Percentiles rank a stretch among this genome's conserved stretches.
These are phyloP conservation scores for Eospalax fontanierii DNA, from an alignment of 2,797 vertebrate species.

Conservation along the genomic window DNA sequence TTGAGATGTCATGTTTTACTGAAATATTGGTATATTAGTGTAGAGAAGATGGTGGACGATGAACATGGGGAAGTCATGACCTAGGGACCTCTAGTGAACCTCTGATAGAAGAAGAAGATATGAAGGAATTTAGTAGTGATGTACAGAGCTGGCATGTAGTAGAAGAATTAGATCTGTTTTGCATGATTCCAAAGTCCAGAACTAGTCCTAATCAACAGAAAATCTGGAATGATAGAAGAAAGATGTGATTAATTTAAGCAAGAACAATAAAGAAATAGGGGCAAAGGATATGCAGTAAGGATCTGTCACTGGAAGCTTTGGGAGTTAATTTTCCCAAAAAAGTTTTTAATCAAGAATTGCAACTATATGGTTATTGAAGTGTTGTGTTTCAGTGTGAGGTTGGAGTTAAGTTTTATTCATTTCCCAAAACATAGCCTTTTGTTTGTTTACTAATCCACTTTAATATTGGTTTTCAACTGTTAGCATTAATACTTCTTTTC, in stretches of 20 bases:
- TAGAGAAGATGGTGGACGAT: neutral
- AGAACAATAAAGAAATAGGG: no score
- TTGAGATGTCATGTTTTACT: constrained; percentile 10
- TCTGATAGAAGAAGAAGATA: neutral
- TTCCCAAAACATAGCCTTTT: constrained; percentile 34
- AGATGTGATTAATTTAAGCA: neutral
- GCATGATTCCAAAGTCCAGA: neutral
- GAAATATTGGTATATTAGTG: constrained; percentile 1
- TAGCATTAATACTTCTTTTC: constrained; percentile 38
- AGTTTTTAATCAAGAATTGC: neutral
- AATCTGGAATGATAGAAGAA: neutral
- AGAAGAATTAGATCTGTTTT: constrained; percentile 46
- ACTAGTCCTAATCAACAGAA: constrained; percentile 30
- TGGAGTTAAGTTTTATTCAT: constrained; percentile 1
- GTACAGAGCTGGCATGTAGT: neutral
- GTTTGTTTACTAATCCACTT: constrained; percentile 41
- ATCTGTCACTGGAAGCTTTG: neutral
- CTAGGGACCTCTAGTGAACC: neutral
- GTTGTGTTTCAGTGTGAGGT: neutral
- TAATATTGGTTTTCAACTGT: constrained; percentile 24
- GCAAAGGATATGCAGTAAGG: neutral
- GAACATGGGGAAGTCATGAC: neutral
- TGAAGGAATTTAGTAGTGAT: neutral
- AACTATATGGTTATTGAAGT: neutral
- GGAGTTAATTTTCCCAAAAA: neutral